A percentile compares a stretch with the other conserved stretches of the same genome.
These are phyloP conservation scores for Drosophila suboccidentalis DNA, from an alignment of 2,888 invertebrate species.

Conservation along the genomic window DNA sequence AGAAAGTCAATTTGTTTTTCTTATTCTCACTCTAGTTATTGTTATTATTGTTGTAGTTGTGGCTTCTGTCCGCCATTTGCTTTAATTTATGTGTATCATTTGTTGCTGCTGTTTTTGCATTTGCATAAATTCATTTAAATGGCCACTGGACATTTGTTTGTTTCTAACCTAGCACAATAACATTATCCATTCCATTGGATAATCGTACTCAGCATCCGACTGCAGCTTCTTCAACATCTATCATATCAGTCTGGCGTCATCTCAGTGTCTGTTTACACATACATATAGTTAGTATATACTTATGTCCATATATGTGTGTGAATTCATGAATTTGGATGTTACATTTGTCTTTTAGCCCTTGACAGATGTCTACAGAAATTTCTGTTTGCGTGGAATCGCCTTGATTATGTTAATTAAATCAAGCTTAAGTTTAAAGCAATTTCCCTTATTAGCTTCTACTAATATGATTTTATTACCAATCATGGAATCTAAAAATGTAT, in stretches of 20 bases:
- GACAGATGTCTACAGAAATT: not conserved
- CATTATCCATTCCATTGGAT: slow-evolving; percentile 26
- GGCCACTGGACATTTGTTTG: slow-evolving; percentile 45
- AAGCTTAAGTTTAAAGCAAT: not conserved
- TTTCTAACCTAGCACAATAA: slow-evolving; percentile 29
- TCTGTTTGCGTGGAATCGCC: not conserved
- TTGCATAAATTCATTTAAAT: slow-evolving; percentile 57
- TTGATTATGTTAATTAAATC: not conserved
- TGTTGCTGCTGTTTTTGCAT: slow-evolving; percentile 47
- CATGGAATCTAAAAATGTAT: not conserved
- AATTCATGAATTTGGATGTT: not conserved
- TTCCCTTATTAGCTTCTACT: not conserved
- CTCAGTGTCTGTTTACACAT: not conserved
- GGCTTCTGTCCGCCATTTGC: slow-evolving; percentile 48
- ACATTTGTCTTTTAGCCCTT: not conserved
- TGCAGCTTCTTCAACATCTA: slow-evolving; percentile 1
- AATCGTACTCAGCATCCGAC: not conserved
- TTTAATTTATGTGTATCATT: slow-evolving; percentile 75
- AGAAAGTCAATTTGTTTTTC: slow-evolving; percentile 36
- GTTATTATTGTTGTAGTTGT: slow-evolving; percentile 5
- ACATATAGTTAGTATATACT: not conserved
- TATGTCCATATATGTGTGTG: not conserved
- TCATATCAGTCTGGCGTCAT: slow-evolving; percentile 11
- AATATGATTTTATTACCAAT: not conserved
- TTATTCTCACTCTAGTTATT: slow-evolving; percentile 6